These are phyloP conservation scores for Cecropterus lyciades DNA, from an alignment of 1,140 invertebrate genomes.

Conservation along the genomic window DNA sequence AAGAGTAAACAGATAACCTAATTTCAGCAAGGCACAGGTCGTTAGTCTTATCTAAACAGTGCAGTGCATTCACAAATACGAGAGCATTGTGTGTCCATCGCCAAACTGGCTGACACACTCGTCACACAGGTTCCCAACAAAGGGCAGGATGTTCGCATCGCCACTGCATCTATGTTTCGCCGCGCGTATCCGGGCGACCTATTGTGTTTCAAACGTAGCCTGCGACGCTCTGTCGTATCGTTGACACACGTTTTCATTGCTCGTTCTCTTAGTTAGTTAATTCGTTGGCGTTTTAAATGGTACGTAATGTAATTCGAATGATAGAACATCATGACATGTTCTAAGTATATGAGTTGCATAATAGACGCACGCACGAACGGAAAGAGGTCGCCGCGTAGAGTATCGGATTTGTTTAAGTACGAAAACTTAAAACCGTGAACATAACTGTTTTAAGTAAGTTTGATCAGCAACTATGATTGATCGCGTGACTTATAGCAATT, in stretches of 20 bases:
- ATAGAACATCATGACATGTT: not conserved
- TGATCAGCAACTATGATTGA: slow-evolving; percentile 33
- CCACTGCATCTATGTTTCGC: slow-evolving; percentile 37
- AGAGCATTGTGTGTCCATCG: slow-evolving; percentile 23
- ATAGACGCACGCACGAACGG: slow-evolving; percentile 29
- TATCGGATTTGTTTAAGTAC: slow-evolving; percentile 31
- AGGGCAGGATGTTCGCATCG: slow-evolving; percentile 60
- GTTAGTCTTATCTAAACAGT: slow-evolving; percentile 18
- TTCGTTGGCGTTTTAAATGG: not conserved
- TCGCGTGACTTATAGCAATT: slow-evolving; percentile 37
- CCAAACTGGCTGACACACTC: slow-evolving; percentile 21
- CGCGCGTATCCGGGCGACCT: slow-evolving; percentile 39
- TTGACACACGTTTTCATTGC: slow-evolving; percentile 29
- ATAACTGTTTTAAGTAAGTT: slow-evolving; percentile 32
- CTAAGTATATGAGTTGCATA: slow-evolving; percentile 8
- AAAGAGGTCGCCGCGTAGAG: slow-evolving; percentile 34
- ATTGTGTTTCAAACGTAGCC: slow-evolving; percentile 38
- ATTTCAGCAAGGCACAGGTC: slow-evolving; percentile 8
- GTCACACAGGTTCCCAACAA: slow-evolving; percentile 53
- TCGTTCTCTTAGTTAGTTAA: not conserved
- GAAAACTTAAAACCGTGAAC: slow-evolving; percentile 38
- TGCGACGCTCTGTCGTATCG: slow-evolving; percentile 11
- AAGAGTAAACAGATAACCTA: slow-evolving; percentile 11
- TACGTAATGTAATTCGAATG: slow-evolving; percentile 8
- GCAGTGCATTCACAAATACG: slow-evolving; percentile 22